Conservation (phyloP, 2,113 vertebrate genomes). For the Alouatta palliata region DNA sequence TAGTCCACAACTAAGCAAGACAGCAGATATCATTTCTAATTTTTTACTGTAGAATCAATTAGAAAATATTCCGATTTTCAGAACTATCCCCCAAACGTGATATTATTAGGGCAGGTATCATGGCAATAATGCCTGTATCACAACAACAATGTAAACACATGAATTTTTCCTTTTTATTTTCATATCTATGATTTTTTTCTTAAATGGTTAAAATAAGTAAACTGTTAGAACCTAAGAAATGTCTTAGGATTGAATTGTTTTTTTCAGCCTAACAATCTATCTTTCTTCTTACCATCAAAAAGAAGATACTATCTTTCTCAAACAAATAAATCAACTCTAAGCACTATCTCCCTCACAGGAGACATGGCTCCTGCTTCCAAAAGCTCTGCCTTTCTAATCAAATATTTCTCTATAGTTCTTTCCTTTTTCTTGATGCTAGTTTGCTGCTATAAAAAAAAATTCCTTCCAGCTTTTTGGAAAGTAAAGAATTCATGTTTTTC, state of each 20-base stretch:
- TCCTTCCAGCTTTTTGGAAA: constrained; percentile 17
- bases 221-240: not conserved
- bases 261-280: not conserved
- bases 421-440: not conserved
- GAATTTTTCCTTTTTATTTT: not conserved
- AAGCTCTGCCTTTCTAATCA: not conserved
- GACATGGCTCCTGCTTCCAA: not conserved
- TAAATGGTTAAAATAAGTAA: not conserved
- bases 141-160: constrained; percentile 11
- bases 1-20: constrained; percentile 38
- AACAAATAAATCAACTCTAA: constrained; percentile 35
- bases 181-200: not conserved
- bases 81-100: not conserved
- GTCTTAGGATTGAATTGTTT: constrained; percentile 10
- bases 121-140: not conserved
- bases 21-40: constrained; percentile 43
- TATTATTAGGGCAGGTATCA: constrained; percentile 30
- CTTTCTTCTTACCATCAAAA: constrained; percentile 2
- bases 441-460: not conserved
- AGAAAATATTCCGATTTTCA: constrained; percentile 57
- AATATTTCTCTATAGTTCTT: not conserved
- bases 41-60: constrained; percentile 54
- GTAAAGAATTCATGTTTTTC: constrained; percentile 5
- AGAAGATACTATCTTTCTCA: not conserved
- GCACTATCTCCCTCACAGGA: not conserved